These are phyloP conservation scores for Subanguina moxae DNA, from an alignment of 1,140 invertebrate genomes.

Conservation along the genomic window DNA sequence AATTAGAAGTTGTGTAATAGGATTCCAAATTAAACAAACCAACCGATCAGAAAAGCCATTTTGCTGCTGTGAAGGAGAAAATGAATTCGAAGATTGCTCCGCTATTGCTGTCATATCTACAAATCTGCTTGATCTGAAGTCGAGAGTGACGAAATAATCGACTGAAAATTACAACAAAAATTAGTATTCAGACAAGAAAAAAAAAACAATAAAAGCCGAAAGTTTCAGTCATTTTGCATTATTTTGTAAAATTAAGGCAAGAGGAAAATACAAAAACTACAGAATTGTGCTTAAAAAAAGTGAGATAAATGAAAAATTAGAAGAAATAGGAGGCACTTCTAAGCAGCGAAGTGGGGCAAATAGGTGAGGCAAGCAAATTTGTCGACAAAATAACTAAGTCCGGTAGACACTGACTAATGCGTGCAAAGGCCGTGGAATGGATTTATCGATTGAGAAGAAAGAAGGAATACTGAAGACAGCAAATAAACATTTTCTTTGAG, in stretches of 20 bases:
- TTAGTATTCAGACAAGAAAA: not conserved
- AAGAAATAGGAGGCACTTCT: not conserved
- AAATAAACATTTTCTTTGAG: too few species aligned
- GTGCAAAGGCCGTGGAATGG: not conserved
- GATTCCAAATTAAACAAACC: not conserved
- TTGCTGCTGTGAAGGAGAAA: not conserved
- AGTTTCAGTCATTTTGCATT: not conserved
- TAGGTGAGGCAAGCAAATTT: not conserved
- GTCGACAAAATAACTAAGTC: constrained; percentile 7
- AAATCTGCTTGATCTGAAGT: too few species aligned
- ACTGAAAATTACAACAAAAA: not conserved
- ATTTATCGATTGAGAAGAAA: not conserved
- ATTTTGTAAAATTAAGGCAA: not conserved
- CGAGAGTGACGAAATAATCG: not conserved
- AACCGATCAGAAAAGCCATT: constrained; percentile 1
- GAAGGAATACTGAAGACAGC: too few species aligned
- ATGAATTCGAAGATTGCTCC: not conserved
- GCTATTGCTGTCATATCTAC: not conserved
- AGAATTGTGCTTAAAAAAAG: not conserved
- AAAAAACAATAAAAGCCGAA: not conserved
- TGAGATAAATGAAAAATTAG: not conserved
- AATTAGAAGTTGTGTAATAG: not conserved
- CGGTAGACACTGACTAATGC: not conserved
- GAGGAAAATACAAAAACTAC: not conserved
- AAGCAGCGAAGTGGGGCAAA: not conserved